Base-by-base conservation (phyloP, 1,140 invertebrate species). In the Aradophagus sp. region DNA sequence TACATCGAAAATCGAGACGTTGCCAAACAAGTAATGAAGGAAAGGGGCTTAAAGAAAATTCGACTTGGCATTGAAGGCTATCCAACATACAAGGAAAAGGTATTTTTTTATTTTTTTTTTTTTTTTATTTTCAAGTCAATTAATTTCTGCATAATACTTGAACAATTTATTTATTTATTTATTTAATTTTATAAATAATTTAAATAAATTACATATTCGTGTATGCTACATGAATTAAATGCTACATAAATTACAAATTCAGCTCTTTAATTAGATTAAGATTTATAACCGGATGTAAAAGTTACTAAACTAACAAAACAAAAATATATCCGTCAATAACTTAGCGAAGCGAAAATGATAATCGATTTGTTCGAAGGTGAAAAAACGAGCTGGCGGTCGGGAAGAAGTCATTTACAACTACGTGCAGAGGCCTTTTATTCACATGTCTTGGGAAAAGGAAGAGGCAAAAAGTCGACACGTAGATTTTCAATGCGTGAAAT, bases 401-500 rank as follows among this genome's bases (percentile, higher is more conserved):
- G 92, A 95, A 1, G 95, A 97, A 87, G 98, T 99, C 0, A 98
- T 99, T 63, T 99, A 99, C 86, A 99, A 99, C 84, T 99, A 99
- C 83, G 97, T 99, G 0, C 98, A 99, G 81, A 88, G 98, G n/a
- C 98, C 98, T 0, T 99, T 99, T 82, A 95, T 99, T 34, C 96
- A 98, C 75, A 98, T 99, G 95, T 99, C 97, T 0, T 99, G 98
- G 98, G 98, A 99, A 82, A 99, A 99, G 75, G 97, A 99, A 79
- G 98, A 99, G 81, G 97, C 97, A 0, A 99, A 98, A 79, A 98
- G 96, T 82, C 90, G 98, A 4, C 98, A 99, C 84, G 98, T 99
- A 0, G 98, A 99, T 84, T 99, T 99, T 83, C 93, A 97, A 85
- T 97, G 96, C 79, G 94, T 97, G 7, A 97, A 97, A 83, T 96